Evolutionary conservation across 2,888 invertebrate genomes (phyloP).

Genomic region (Cotesia congregata): DNA sequence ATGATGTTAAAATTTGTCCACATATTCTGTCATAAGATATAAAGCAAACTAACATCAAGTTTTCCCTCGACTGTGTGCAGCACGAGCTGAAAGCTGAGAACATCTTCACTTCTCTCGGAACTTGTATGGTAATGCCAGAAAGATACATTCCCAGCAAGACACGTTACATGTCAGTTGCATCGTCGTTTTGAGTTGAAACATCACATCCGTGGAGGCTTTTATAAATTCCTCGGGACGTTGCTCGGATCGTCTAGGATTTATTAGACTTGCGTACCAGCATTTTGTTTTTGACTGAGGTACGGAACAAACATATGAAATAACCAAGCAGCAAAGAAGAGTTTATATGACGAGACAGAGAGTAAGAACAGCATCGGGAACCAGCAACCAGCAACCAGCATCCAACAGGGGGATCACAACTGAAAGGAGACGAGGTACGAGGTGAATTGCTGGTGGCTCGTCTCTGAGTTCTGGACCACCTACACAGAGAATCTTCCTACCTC

Average conservation of each 20-base stretch:
- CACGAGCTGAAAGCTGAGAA: conserved; percentile 8
- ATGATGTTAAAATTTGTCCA: no score
- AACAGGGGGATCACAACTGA: neutral
- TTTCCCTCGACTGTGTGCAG: no score
- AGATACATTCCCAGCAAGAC: conserved; percentile 25
- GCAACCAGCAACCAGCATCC: neutral
- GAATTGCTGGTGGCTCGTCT: conserved; percentile 33
- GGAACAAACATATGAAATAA: neutral
- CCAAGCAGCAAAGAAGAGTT: conserved; percentile 4
- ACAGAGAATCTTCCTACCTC: conserved; percentile 43
- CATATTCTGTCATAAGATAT: no score
- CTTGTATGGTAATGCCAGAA: neutral
- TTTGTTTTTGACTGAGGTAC: conserved; percentile 43
- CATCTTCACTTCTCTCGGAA: conserved; percentile 16
- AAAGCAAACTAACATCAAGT: no score
- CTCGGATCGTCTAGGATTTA: conserved; percentile 36
- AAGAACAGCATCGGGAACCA: conserved; percentile 11
- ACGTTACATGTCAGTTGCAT: conserved; percentile 34
- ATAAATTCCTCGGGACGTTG: conserved; percentile 31
- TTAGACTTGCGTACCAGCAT: conserved; percentile 37
- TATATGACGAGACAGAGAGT: conserved; percentile 31
- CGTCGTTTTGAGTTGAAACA: conserved; percentile 26
- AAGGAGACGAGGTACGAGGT: conserved; percentile 14
- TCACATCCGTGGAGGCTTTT: conserved; percentile 13
- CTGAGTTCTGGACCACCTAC: conserved; percentile 44